Base-by-base conservation (phyloP, 2,888 invertebrate species). In the Agrotis puta region DNA sequence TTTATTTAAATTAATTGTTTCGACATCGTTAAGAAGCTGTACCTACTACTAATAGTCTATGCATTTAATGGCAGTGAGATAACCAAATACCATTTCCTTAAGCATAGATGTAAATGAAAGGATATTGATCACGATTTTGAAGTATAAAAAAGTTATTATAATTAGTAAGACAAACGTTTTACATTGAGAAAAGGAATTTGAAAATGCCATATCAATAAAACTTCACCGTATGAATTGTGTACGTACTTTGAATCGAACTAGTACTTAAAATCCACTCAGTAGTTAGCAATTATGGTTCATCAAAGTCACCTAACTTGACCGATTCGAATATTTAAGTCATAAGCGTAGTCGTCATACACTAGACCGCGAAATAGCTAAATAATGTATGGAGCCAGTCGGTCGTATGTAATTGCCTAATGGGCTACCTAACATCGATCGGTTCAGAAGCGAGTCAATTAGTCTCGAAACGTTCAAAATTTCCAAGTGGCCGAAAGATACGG, bases 401-500 rank as follows among this genome's bases (percentile, higher is more conserved):
- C 70, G 72, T 68, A 71, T 69, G 65, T 79, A 83, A 83, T 79
- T 77, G 77, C 74, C 66, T 79, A 82, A 84, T 80, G 77, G 80
- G 77, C 64, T 84, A 69, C 69, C 82, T 74, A 77, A 72, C 68
- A 77, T 84, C 74, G 70, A 84, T 81, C 72, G 71, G 48, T 70
- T 76, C 74, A 66, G 61, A 71, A 64, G 65, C 45, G 61, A 79
- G 75, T 85, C 83, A 82, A 80, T 85, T 85, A 83, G 77, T 76
- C 82, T 59, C 51, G 68, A 76, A n/a, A 75, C 71, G 72, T 69
- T 79, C 74, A 79, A 79, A 77, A 84, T 84, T 85, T 77, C 68
- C 24, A 79, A 84, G 72, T 81, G 74, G 66, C 33, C 77, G 63
- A 85, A 83, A 77, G 83, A 79, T 85, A 76, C 65, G 71, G 59